Conservation (phyloP, 1,140 invertebrate species). For the Scaptomyza graminum region DNA sequence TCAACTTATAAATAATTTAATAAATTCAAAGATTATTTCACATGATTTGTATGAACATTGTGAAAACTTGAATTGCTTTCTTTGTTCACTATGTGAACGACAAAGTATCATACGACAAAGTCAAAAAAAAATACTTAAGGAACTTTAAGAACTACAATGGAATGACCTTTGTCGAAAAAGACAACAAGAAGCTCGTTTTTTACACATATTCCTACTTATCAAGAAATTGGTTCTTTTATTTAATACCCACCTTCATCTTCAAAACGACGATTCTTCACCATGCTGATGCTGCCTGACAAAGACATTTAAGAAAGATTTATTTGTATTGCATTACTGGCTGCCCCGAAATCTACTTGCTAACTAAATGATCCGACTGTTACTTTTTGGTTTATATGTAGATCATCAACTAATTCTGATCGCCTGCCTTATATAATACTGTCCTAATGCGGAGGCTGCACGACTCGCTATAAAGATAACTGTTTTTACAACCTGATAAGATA, state of each 20-base stretch:
- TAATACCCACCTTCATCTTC: slow-evolving; percentile 34
- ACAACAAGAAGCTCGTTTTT: too few species aligned
- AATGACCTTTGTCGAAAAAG: background rate
- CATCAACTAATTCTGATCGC: slow-evolving; percentile 7
- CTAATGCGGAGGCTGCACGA: background rate
- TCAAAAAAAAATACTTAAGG: too few species aligned
- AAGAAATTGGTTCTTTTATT: background rate
- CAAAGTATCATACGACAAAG: too few species aligned
- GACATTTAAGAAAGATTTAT: background rate
- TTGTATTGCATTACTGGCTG: slow-evolving; percentile 10
- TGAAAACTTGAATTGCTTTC: background rate
- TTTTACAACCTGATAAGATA: slow-evolving; percentile 31
- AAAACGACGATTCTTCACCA: slow-evolving; percentile 42
- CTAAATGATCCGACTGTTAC: slow-evolving; percentile 22
- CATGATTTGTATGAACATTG: background rate
- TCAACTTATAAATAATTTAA: slow-evolving; percentile 37
- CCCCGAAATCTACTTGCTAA: slow-evolving; percentile 7
- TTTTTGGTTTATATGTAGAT: slow-evolving; percentile 26
- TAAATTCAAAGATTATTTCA: too few species aligned
- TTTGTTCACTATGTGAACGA: too few species aligned
- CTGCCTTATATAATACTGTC: background rate
- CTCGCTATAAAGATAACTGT: background rate
- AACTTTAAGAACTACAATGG: too few species aligned
- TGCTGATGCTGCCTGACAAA: slow-evolving; percentile 27
- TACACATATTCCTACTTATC: too few species aligned